Evolutionary conservation across 1,140 invertebrate species (phyloP).

Genomic region (Antheraea mylitta): DNA sequence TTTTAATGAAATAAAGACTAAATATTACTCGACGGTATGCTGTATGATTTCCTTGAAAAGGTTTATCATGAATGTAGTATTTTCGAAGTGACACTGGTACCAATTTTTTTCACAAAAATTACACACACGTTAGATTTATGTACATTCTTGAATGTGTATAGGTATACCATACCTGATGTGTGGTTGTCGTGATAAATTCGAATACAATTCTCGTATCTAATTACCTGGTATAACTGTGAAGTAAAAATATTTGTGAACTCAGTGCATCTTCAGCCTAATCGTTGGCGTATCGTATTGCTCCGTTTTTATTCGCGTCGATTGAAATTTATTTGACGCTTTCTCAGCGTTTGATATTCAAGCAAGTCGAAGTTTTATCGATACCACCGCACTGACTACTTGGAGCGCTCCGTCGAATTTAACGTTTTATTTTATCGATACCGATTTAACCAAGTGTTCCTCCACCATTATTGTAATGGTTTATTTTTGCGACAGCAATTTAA

Average conservation of each 20-base stretch:
- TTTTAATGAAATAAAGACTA: no score
- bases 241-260: neutral
- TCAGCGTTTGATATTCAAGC: slow-evolving; percentile 21
- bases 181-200: no score
- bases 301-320: slow-evolving; percentile 20
- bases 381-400: slow-evolving; percentile 9
- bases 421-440: slow-evolving; percentile 1
- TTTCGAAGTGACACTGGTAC: no score
- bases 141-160: no score
- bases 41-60: no score
- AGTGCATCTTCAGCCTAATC: neutral
- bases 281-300: slow-evolving; percentile 5
- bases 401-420: neutral
- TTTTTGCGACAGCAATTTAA: neutral
- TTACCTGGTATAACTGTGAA: neutral
- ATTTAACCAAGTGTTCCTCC: neutral
- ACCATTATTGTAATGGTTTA: neutral
- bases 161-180: no score
- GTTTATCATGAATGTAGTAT: no score
- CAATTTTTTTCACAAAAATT: no score
- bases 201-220: no score
- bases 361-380: slow-evolving; percentile 19
- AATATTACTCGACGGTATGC: no score
- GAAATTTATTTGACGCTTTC: slow-evolving; percentile 31
- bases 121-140: no score